Evolutionary conservation across 1,140 invertebrate species (phyloP).

Genomic region (Drosophila santomea): DNA sequence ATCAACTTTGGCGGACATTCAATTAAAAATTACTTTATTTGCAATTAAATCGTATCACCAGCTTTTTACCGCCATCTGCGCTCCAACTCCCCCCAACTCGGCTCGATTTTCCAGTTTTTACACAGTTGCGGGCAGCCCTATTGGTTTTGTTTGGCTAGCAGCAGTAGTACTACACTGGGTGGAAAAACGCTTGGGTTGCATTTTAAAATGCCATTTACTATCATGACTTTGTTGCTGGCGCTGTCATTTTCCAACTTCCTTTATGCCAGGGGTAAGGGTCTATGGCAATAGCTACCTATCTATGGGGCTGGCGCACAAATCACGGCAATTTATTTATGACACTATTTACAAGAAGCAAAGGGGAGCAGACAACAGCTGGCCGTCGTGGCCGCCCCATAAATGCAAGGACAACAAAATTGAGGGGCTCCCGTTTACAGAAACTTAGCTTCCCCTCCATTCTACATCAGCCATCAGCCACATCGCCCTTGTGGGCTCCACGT

Average conservation of each 20-base stretch:
- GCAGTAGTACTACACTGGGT: not conserved
- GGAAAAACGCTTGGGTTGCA: constrained; percentile 71
- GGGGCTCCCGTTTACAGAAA: not conserved
- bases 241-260: constrained; percentile 5
- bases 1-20: constrained; percentile 82
- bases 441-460: not conserved
- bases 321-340: constrained; percentile 83
- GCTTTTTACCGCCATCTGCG: constrained; percentile 20
- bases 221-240: constrained; percentile 46
- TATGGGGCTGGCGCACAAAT: constrained; percentile 68
- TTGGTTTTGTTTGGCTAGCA: too few relatives aligned
- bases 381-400: constrained; percentile 33
- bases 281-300: not conserved
- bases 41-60: constrained; percentile 79
- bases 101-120: constrained; percentile 4
- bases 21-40: constrained; percentile 84
- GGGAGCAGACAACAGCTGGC: constrained; percentile 52
- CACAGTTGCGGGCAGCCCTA: constrained; percentile 12
- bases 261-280: too few relatives aligned
- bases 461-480: not conserved
- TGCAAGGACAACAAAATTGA: constrained; percentile 23
- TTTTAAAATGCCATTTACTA: constrained; percentile 75
- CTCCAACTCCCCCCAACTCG: not conserved
- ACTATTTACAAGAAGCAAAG: constrained; percentile 71
- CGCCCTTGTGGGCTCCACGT: constrained; percentile 33